These are phyloP conservation scores for Oreohelix idahoensis DNA, from an alignment of 1,140 invertebrate genomes.

Conservation along the genomic window DNA sequence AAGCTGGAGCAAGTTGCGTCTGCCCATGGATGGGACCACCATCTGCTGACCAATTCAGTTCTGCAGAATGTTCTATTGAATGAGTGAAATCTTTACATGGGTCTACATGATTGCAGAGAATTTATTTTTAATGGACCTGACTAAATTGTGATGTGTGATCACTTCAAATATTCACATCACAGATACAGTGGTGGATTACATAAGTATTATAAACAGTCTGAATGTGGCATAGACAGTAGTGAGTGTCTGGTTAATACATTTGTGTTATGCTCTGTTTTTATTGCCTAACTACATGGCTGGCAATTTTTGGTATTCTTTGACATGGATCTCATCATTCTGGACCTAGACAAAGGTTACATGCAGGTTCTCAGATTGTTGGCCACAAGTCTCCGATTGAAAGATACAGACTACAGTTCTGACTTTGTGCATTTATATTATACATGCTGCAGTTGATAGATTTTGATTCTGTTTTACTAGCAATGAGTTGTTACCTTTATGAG, in stretches of 20 bases:
- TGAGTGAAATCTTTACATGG: not conserved
- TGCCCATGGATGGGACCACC: conserved; percentile 89
- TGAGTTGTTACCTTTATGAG: not conserved
- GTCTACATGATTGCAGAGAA: not conserved
- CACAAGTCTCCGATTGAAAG: too few relatives aligned
- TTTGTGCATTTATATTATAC: not conserved
- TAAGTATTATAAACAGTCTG: not conserved
- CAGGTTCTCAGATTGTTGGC: too few relatives aligned
- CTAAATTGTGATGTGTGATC: not conserved
- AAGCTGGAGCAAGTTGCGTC: conserved; percentile 96
- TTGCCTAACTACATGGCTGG: too few relatives aligned
- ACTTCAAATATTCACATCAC: not conserved
- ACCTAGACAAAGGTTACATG: too few relatives aligned
- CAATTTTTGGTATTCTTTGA: too few relatives aligned
- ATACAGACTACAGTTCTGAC: not conserved
- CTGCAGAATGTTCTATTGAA: not conserved
- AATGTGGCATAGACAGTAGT: not conserved
- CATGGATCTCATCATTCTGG: too few relatives aligned
- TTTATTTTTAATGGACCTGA: not conserved
- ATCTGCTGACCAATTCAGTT: conserved; percentile 50
- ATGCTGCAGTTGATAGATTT: not conserved
- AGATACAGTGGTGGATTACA: not conserved
- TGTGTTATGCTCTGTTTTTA: too few relatives aligned
- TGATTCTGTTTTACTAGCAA: not conserved
- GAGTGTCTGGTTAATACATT: not conserved